phyloP scores from a whole-genome alignment of 2,797 vertebrate genomes.

The Galaxias olidus region DNA sequence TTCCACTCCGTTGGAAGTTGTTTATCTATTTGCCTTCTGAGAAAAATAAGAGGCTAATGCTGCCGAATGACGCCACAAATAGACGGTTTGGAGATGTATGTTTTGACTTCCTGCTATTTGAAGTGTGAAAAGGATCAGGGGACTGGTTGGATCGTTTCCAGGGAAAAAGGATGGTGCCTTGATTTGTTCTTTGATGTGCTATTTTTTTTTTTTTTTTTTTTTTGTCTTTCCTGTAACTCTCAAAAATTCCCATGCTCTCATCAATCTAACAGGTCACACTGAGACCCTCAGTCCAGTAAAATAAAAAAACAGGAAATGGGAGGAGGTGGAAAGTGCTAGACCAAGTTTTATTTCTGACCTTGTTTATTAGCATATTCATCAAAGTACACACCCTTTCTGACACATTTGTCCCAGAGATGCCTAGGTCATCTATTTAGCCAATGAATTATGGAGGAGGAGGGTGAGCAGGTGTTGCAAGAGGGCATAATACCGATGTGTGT shows the following conservation, averaged over 20 bases:
- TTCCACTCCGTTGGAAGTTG: conserved; percentile 1
- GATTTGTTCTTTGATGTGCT: too few species aligned
- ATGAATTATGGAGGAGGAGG: conserved; percentile 68
- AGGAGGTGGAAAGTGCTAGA: conserved; percentile 47
- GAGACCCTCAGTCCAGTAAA: conserved; percentile 17
- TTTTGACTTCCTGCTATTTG: conserved; percentile 14
- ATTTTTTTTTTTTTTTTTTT: conserved; percentile 11
- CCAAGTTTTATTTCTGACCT: conserved; percentile 58
- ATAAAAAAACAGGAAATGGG: conserved; percentile 14
- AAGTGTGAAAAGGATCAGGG: conserved; percentile 7
- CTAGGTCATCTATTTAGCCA: conserved; percentile 59
- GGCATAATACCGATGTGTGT: conserved; percentile 20
- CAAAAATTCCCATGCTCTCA: conserved; percentile 29
- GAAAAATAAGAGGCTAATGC: conserved; percentile 7
- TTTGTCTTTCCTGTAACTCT: conserved; percentile 7
- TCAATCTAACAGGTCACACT: conserved; percentile 25
- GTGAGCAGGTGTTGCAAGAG: conserved; percentile 50
- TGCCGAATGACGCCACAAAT: not conserved
- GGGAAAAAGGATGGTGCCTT: conserved; percentile 6
- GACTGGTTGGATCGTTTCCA: conserved; percentile 35
- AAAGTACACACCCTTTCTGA: conserved; percentile 39
- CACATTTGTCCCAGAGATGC: conserved; percentile 43
- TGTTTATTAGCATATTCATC: conserved; percentile 69
- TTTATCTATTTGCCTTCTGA: not conserved
- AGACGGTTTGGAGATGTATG: not conserved